Evolutionary conservation across 2,888 invertebrate species (phyloP), one percentile per base, ranked within the genome.

Genomic region (Lagria hirta): DNA sequence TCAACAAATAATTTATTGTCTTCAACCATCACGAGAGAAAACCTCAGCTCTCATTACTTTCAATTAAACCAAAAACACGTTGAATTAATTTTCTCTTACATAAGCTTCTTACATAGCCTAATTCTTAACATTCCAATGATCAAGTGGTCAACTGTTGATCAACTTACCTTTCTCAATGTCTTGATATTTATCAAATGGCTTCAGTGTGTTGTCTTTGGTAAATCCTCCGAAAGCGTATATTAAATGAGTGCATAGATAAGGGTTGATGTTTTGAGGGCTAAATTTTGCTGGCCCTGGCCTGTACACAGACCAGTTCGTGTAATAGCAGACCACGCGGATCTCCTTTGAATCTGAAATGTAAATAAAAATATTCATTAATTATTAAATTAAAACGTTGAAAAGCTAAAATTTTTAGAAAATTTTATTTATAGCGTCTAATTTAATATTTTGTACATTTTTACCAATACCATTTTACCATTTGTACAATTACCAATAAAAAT

Each of bases 181-280:
- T 74, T 94, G 94, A 69, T 94, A 94, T 68, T 93, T 92, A 73
- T 95, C 94, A 68, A 92, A 94, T 1, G 93, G 92, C 58, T 90
- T 89, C 58, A 95, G 77, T 10, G 88, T 84, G 71, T 91, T 92
- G 66, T 93, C 92, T 71, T 90, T 89, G 48, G 90, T 91, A 68
- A 93, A 88, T 12, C 92, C 92, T 35, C 91, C 93, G 69, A 94
- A 94, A 3, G 93, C 93, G 72, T 94, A 94, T 54, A 94, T 82
- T 57, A 94, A 80, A 79, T 94, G 93, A 20, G 93, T 93, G 73
- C 94, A 94, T 44, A 94, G 78, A 68, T 93, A 93, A 0, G 94
- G 94, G 77, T 94, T 93, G 70, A 94, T 94, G 70, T 94, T 93
- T 71, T 92, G 89, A 0, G 94, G 93, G 64, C 86, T 87, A 73